A percentile compares a stretch with the other conserved stretches of the same genome.
phyloP scores from a whole-genome alignment of 2,888 invertebrate species.

The Stenchaetothrips biformis region DNA sequence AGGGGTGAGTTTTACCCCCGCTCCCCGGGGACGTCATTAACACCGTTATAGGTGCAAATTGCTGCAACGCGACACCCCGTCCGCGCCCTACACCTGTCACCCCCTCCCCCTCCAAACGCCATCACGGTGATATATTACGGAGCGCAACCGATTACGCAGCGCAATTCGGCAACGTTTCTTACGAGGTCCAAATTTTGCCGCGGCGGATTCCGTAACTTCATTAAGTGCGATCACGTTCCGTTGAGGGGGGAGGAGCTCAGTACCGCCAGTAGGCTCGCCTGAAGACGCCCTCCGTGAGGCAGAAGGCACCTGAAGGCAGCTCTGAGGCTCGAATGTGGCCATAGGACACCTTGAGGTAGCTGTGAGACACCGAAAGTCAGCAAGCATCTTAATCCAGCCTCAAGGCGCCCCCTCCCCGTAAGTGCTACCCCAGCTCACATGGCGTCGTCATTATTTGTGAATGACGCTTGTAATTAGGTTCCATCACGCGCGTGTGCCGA shows the following conservation, averaged over 20 bases:
- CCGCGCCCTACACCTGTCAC: conserved; percentile 13
- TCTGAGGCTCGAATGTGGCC: too few species aligned
- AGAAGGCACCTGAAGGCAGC: too few species aligned
- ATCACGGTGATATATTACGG: conserved; percentile 7
- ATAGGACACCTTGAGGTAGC: too few species aligned
- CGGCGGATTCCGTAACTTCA: background rate
- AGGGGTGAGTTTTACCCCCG: conserved; percentile 66
- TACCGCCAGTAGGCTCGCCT: too few species aligned
- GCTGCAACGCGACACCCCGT: conserved; percentile 28
- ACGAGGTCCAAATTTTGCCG: background rate
- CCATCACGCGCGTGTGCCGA: background rate
- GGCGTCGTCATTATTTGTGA: background rate
- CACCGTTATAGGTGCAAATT: conserved; percentile 36
- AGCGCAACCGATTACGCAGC: conserved; percentile 31
- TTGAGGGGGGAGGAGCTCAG: too few species aligned
- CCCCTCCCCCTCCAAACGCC: conserved; percentile 37
- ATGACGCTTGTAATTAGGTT: conserved; percentile 10
- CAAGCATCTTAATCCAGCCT: background rate
- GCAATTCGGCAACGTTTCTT: background rate
- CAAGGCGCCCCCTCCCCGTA: background rate
- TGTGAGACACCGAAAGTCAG: too few species aligned
- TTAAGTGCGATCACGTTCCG: background rate
- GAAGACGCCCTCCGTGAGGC: too few species aligned
- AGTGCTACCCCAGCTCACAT: background rate
- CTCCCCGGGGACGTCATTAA: conserved; percentile 31